Conservation (phyloP, 2,113 vertebrate species). For the Chitala chitala region DNA sequence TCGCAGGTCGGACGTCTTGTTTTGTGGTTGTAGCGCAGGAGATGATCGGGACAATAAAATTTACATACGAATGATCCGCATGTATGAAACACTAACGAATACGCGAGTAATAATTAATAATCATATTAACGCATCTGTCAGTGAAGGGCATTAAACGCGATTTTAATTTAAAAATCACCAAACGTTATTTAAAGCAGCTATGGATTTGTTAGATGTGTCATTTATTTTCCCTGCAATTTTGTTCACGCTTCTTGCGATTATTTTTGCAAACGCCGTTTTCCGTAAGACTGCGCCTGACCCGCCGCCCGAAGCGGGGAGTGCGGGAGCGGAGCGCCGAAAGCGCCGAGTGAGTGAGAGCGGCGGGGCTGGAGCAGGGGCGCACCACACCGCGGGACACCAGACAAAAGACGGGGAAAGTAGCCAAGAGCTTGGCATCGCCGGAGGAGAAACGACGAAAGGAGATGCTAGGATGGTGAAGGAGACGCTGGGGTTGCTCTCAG, state of each 20-base stretch:
- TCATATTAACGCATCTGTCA: neutral
- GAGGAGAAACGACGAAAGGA: conserved; percentile 46
- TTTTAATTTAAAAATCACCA: too few species aligned
- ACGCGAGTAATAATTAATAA: neutral
- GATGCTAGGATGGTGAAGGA: conserved; percentile 42
- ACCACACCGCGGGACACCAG: neutral
- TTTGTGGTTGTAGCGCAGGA: conserved; percentile 3
- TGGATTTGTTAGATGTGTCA: conserved; percentile 45
- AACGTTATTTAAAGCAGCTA: conserved; percentile 17
- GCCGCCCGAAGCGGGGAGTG: conserved; percentile 15
- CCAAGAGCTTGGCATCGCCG: conserved; percentile 43
- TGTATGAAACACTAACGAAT: neutral
- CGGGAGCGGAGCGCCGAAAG: neutral
- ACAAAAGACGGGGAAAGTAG: neutral
- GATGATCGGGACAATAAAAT: neutral
- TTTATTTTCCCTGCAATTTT: conserved; percentile 43
- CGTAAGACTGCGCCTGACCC: conserved; percentile 27
- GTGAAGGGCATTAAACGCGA: neutral
- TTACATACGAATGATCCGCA: neutral
- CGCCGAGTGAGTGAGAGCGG: too few species aligned
- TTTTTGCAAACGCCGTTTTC: conserved; percentile 50
- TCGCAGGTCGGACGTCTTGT: conserved; percentile 1
- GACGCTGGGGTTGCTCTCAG: neutral
- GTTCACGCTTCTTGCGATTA: conserved; percentile 54
- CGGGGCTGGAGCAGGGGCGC: neutral